A percentile compares a stretch with the other conserved stretches of the same genome.
phyloP scores from a whole-genome alignment of 2,113 vertebrate genomes.

The Alaudala cheleensis region DNA sequence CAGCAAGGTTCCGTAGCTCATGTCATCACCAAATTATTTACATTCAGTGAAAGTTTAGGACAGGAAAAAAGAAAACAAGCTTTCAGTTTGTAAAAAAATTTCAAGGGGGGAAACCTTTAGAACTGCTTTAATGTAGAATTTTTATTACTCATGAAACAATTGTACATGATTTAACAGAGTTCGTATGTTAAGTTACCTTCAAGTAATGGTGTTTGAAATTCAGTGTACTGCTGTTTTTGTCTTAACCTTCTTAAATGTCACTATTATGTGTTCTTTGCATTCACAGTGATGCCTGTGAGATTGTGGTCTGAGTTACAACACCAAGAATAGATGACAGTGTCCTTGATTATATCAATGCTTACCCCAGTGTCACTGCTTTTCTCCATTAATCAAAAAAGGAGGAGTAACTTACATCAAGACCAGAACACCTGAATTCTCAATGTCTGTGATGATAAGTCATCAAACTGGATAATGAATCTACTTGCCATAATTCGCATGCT shows the following conservation, averaged over 20 bases:
- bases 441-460: background rate
- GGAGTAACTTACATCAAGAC: background rate
- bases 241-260: background rate
- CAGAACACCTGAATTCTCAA: constrained; percentile 18
- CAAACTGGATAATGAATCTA: constrained; percentile 13
- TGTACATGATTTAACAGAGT: constrained; percentile 2
- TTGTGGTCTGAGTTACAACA: background rate
- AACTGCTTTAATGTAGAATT: constrained; percentile 19
- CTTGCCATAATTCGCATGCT: background rate
- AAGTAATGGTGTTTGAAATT: background rate
- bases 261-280: background rate
- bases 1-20: constrained; percentile 30
- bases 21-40: background rate
- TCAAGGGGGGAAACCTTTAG: background rate
- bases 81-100: background rate
- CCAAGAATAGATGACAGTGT: constrained; percentile 16
- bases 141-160: constrained; percentile 28
- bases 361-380: background rate
- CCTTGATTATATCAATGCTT: constrained; percentile 27
- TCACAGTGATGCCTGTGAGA: background rate
- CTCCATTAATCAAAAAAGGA: constrained; percentile 38
- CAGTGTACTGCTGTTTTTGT: background rate
- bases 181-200: constrained; percentile 11
- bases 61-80: background rate
- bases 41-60: constrained; percentile 12